Conservation (phyloP, 2,797 vertebrate genomes). For the Amblyopsis hoosieri region DNA sequence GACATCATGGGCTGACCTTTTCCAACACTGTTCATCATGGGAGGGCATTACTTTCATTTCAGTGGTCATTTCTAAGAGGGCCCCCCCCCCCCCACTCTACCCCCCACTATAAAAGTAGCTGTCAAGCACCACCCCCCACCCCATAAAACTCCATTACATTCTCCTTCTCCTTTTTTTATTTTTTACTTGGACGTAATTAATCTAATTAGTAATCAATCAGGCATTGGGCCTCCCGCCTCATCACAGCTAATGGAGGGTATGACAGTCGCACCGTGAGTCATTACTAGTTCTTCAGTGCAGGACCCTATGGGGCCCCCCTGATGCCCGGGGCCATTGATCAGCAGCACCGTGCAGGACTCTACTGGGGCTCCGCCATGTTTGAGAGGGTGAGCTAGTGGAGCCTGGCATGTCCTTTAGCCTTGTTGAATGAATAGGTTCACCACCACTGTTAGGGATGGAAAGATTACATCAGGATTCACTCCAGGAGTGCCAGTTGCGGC, state of each 20-base stretch:
- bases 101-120: constrained; percentile 5
- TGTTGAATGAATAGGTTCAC: constrained; percentile 29
- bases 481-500: neutral
- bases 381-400: no score
- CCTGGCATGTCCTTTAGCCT: neutral
- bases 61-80: constrained; percentile 24
- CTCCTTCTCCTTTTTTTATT: constrained; percentile 17
- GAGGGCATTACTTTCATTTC: constrained; percentile 7
- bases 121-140: constrained; percentile 11
- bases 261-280: constrained; percentile 71
- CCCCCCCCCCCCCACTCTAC: constrained; percentile 11
- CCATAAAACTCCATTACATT: constrained; percentile 56
- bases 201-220: constrained; percentile 84
- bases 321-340: constrained; percentile 75
- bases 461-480: constrained; percentile 16
- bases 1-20: neutral
- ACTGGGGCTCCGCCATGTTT: constrained; percentile 3
- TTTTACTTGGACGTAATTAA: constrained; percentile 72
- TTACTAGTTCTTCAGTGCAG: constrained; percentile 83
- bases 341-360: constrained; percentile 49
- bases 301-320: constrained; percentile 44
- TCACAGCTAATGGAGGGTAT: constrained; percentile 77
- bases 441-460: constrained; percentile 5
- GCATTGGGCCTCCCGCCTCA: constrained; percentile 59
- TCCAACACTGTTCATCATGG: constrained; percentile 17